These are phyloP conservation scores for Balaenoptera acutorostrata DNA, from an alignment of 2,113 vertebrate genomes.

Conservation along the genomic window DNA sequence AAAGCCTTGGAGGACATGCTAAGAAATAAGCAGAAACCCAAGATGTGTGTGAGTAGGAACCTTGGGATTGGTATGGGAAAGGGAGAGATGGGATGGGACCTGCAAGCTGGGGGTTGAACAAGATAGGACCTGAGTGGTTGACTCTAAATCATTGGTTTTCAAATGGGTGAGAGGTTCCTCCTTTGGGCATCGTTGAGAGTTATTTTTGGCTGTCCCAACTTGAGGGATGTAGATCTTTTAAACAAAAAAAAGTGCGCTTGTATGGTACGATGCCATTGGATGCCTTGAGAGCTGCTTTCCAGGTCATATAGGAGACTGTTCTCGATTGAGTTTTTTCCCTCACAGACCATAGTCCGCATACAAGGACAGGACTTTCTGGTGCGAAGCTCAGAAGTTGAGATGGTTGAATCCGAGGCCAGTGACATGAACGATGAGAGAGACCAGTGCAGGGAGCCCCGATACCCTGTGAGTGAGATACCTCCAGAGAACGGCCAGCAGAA, in stretches of 20 bases:
- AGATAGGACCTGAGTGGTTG: neutral
- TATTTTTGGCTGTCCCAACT: no score
- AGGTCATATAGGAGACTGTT: neutral
- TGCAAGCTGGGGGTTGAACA: neutral
- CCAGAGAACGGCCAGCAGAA: neutral
- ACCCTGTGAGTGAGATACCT: accelerated
- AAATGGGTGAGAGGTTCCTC: no score
- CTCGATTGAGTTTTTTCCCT: neutral
- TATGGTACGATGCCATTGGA: accelerated
- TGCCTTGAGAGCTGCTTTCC: accelerated
- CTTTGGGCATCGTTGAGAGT: neutral
- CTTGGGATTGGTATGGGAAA: accelerated
- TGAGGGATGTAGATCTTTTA: accelerated
- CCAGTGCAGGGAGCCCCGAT: accelerated
- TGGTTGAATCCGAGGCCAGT: neutral
- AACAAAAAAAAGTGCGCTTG: no score
- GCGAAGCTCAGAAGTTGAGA: neutral
- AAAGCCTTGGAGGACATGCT: neutral
- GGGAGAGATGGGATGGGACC: neutral
- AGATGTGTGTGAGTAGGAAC: neutral
- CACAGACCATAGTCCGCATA: neutral
- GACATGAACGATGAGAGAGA: neutral
- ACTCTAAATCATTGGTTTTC: no score
- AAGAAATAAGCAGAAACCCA: neutral
- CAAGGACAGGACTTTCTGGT: neutral